Evolutionary conservation across 2,888 invertebrate genomes (phyloP), one percentile per base, ranked within the genome.

Genomic region (Phaonia tiefii): DNA sequence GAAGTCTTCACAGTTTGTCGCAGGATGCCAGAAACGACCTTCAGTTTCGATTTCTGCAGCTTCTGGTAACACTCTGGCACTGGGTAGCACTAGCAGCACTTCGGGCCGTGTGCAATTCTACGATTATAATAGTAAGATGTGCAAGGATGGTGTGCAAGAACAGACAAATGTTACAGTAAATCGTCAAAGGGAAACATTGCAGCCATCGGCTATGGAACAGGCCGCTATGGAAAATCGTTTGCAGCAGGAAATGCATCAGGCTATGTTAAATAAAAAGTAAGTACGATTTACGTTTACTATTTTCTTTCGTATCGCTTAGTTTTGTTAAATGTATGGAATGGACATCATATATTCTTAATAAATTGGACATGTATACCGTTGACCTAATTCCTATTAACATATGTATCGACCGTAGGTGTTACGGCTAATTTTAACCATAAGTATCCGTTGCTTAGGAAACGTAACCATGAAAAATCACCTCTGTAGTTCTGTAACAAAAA

Each of bases 81-180:
- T 37, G 37, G 71, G 22, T 2, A 56, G 70, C 37, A 56, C 69
- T 25, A 56, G 77, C 65, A 75, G 69, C 54, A 46, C 66, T 63
- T 46, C 60, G 8, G 65, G 78, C 0, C 83, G 83, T 3, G 92
- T 92, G 1, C 89, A 91, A 80, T 91, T 90, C 84, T 92, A 91
- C 82, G 92, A 92, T 85, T 91, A 92, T 82, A 87, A 89, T 31
- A 92, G 92, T 82, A 91, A 91, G 83, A 92, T 90, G 84, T 65
- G 85, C 2, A 90, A 89, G 42, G 85, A 88, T n/a, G 91, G 91
- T 75, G 81, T 88, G 13, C 88, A 88, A 1, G 84, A 89, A 1
- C 79, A 84, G 4, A 71, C 85, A 26, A 87, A 91, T 0, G 91
- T 92, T 69, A 90, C 87, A 84, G 86, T 88, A 8, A 86, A 87